Conservation (phyloP, 2,888 invertebrate genomes). For the Phoenoteleia sp. region DNA sequence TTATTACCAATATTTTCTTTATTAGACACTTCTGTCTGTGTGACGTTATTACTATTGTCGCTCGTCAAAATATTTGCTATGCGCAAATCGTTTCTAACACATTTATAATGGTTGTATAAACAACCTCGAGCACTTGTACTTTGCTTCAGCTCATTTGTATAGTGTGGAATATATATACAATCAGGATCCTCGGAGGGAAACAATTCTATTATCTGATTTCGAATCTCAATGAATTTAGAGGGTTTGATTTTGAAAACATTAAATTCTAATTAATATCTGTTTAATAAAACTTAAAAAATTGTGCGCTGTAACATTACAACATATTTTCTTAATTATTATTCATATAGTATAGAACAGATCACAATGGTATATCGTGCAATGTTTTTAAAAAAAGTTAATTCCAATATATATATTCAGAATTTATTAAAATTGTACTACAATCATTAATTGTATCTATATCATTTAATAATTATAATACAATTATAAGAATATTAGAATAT, state of each 20-base stretch:
- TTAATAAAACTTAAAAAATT: too few relatives aligned
- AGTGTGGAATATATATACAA: constrained; percentile 10
- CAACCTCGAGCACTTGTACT: constrained; percentile 2
- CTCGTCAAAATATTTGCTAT: constrained; percentile 4
- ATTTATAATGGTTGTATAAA: constrained; percentile 19
- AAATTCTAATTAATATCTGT: too few relatives aligned
- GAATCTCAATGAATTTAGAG: not conserved
- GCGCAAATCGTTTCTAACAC: constrained; percentile 17
- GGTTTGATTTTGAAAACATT: too few relatives aligned
- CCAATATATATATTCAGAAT: not conserved
- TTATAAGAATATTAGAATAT: not conserved
- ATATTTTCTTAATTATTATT: too few relatives aligned
- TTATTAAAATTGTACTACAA: not conserved
- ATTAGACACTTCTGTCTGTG: too few relatives aligned
- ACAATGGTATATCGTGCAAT: too few relatives aligned
- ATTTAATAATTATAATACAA: not conserved
- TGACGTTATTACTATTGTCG: too few relatives aligned
- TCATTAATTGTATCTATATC: not conserved
- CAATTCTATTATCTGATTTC: constrained; percentile 14
- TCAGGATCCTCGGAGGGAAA: constrained; percentile 19
- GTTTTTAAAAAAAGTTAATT: not conserved
- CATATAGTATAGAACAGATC: too few relatives aligned
- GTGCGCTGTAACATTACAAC: too few relatives aligned
- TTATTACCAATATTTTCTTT: too few relatives aligned
- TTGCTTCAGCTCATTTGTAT: not conserved